phyloP scores from a whole-genome alignment of 2,797 vertebrate species.

The Tamandua tetradactyla region DNA sequence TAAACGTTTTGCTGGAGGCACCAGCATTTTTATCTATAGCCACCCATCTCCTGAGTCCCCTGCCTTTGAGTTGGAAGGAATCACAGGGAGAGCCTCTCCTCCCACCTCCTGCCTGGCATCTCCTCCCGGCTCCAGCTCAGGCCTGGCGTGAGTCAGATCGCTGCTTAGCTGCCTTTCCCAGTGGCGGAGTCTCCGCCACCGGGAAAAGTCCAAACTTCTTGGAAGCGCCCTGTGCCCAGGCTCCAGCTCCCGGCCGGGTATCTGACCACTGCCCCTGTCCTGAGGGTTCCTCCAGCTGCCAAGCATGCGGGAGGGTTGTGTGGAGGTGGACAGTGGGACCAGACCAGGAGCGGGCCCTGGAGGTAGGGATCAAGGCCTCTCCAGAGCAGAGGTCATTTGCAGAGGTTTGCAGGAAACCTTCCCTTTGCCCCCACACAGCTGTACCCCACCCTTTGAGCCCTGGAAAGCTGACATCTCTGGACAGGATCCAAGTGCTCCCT shows the following conservation, averaged over 20 bases:
- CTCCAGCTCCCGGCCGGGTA: neutral
- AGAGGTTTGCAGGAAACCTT: neutral
- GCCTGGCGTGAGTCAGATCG: neutral
- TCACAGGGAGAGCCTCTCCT: neutral
- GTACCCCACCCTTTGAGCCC: neutral
- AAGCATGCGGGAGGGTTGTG: accelerated
- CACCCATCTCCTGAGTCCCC: neutral
- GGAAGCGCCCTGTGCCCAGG: neutral
- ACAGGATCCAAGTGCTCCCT: accelerated
- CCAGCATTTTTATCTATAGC: neutral
- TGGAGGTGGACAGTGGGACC: neutral
- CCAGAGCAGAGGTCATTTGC: neutral
- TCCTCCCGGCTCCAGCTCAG: neutral
- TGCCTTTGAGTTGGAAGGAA: neutral
- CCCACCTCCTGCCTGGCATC: neutral
- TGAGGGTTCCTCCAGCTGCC: too few species aligned
- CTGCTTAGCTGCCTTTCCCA: neutral
- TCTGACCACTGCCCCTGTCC: neutral
- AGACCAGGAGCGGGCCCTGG: neutral
- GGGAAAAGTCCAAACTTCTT: neutral
- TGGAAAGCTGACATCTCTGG: neutral
- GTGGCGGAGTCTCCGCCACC: neutral
- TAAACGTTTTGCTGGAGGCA: neutral
- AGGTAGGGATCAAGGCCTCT: neutral
- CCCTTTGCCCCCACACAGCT: neutral